Evolutionary conservation across 2,888 invertebrate genomes (phyloP).

Genomic region (Hylaea fasciaria): DNA sequence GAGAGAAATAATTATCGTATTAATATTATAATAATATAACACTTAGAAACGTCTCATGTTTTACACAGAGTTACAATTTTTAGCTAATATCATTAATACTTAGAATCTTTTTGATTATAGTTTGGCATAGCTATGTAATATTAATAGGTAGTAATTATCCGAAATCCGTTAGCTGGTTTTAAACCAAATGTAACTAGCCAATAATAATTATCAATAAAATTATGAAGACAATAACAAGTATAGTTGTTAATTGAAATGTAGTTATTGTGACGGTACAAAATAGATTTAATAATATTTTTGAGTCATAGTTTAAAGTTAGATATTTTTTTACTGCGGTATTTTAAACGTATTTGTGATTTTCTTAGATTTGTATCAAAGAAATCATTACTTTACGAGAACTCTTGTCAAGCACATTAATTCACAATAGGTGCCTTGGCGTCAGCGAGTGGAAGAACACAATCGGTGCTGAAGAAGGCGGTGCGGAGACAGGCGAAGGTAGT

Average conservation of each 20-base stretch:
- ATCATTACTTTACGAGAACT: not conserved
- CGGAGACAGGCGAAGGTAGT: conserved; percentile 89
- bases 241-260: no score
- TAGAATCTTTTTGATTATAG: not conserved
- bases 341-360: conserved; percentile 6
- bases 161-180: no score
- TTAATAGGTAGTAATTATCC: no score
- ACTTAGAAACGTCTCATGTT: not conserved
- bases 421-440: conserved; percentile 75
- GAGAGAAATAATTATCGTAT: not conserved
- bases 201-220: no score
- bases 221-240: no score
- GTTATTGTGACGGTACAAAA: no score
- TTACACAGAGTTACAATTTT: not conserved
- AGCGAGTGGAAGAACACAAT: conserved; percentile 85
- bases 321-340: not conserved
- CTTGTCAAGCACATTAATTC: not conserved
- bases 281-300: not conserved
- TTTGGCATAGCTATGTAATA: not conserved
- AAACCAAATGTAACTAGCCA: no score
- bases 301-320: not conserved
- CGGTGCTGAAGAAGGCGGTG: conserved; percentile 87
- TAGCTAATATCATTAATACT: not conserved
- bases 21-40: not conserved
- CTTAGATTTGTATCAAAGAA: not conserved